These are phyloP conservation scores for Salvator merianae DNA, from an alignment of 2,113 vertebrate genomes.

Conservation along the genomic window DNA sequence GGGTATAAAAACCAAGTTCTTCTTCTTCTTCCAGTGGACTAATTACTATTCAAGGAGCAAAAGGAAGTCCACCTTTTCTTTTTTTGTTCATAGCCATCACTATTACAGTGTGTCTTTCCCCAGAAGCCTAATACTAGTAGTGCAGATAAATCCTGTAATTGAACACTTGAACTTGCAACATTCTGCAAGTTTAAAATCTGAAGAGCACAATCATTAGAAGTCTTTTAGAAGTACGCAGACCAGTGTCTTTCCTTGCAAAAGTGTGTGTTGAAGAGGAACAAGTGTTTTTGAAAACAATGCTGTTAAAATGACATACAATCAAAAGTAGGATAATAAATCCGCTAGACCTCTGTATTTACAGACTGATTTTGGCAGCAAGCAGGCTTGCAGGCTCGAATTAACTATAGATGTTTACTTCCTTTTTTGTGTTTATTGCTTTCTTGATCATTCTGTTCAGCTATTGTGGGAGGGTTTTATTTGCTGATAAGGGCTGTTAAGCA, in stretches of 20 bases:
- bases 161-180: background rate
- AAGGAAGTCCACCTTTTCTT: too few species aligned
- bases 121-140: background rate
- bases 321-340: slow-evolving; percentile 62
- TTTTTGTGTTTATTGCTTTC: slow-evolving; percentile 64
- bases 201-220: slow-evolving; percentile 49
- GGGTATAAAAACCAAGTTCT: too few species aligned
- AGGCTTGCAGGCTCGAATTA: slow-evolving; percentile 56
- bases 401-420: slow-evolving; percentile 55
- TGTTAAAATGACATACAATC: slow-evolving; percentile 67
- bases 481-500: slow-evolving; percentile 62
- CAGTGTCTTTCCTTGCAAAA: slow-evolving; percentile 58
- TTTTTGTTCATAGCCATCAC: too few species aligned
- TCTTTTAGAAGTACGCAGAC: slow-evolving; percentile 60
- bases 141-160: background rate
- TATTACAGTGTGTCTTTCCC: background rate
- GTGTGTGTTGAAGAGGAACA: slow-evolving; percentile 52
- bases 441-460: slow-evolving; percentile 65
- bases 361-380: slow-evolving; percentile 47
- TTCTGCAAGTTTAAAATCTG: slow-evolving; percentile 25
- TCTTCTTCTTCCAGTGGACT: too few species aligned
- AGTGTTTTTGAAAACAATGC: slow-evolving; percentile 61
- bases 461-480: slow-evolving; percentile 68
- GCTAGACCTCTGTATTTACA: slow-evolving; percentile 60
- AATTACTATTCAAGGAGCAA: too few species aligned